These are phyloP conservation scores for Drosophila testacea DNA, from an alignment of 2,888 invertebrate genomes.

Conservation along the genomic window DNA sequence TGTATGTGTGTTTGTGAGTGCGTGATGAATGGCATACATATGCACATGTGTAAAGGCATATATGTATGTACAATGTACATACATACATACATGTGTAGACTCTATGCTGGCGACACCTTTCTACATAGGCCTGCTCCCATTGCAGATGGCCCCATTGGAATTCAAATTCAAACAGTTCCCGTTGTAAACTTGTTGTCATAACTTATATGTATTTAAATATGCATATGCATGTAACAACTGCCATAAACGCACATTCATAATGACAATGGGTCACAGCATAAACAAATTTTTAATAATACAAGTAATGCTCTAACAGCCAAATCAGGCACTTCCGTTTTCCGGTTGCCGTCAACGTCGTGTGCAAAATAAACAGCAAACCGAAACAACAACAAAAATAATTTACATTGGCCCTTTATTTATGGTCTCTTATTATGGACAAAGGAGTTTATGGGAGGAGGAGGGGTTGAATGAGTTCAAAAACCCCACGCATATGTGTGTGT, in stretches of 20 bases:
- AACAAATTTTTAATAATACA: constrained; percentile 1
- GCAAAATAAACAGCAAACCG: constrained; percentile 48
- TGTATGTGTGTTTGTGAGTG: constrained; percentile 28
- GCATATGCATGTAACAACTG: constrained; percentile 1
- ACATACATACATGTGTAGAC: background rate
- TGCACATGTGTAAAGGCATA: background rate
- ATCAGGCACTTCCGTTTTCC: constrained; percentile 78
- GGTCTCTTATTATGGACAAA: background rate
- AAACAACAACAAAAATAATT: constrained; percentile 29
- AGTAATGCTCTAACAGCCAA: constrained; percentile 49
- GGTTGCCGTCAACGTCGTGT: constrained; percentile 42
- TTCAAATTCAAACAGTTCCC: constrained; percentile 7
- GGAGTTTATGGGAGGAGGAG: constrained; percentile 2
- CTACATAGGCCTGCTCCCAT: constrained; percentile 34
- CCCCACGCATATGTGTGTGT: constrained; percentile 46
- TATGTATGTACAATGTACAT: background rate
- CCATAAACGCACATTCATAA: constrained; percentile 59
- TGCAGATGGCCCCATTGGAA: constrained; percentile 42
- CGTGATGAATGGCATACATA: constrained; percentile 53
- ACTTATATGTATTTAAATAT: background rate
- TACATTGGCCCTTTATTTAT: constrained; percentile 50
- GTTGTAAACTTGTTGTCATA: constrained; percentile 33
- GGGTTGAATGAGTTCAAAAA: constrained; percentile 49
- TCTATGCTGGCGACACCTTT: constrained; percentile 50
- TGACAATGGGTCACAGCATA: constrained; percentile 51